Evolutionary conservation across 2,113 vertebrate species (phyloP), one percentile per base, ranked within the genome.

Genomic region (Neoarius graeffei): DNA sequence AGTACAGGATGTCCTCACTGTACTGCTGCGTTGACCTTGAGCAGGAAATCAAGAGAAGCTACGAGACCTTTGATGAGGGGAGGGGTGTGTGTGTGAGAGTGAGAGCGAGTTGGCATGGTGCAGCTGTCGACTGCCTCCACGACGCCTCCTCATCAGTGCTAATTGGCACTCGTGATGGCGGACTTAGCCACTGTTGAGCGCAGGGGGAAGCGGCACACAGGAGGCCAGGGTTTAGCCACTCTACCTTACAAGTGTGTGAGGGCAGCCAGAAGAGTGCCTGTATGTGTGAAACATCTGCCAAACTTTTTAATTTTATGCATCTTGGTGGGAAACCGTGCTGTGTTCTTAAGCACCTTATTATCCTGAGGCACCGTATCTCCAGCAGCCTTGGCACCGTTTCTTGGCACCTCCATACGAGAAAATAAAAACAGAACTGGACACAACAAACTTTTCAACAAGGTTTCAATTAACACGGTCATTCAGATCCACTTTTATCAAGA

Each of bases 101-200:
- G n/a, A 25, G 35, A 27, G n/a, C 71, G 73, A 56, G 85, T 90
- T 92, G 91, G 89, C 89, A 92, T 54, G 57, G 83, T 90, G 83
- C 74, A 88, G 76, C 90, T 93, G 90, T 87, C 30, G 17, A 86
- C 35, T 82, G 91, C 89, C 87, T 86, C 9, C 59, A 90, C 90
- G 90, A 83, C 69, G 81, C 89, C 87, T 92, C 90, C 92, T 93
- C 92, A 94, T 94, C 91, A 91, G 88, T 73, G 60, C 88, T 94
- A 94, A 94, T 93, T 94, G 94, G 92, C 92, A 92, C 90, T 81
- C 86, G 59, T 91, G 92, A 90, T 88, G 92, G 93, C 92, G 91
- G 81, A 89, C 90, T 86, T 60, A 89, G 91, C 87, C 19, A 57
- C 86, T 89, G 89, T 87, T 85, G 85, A 92, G 81, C 91, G 83